phyloP scores from a whole-genome alignment of 2,113 vertebrate genomes.

The Rattus norvegicus region GRCr8 NC_086021.1:82719001-82719500 shows the following conservation, averaged over 20 bases:
- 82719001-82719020: neutral
- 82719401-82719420: neutral
- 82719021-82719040: neutral
- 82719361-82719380: neutral
- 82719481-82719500: neutral
- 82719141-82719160: slow-evolving; percentile 26
- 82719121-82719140: neutral
- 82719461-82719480: neutral
- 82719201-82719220: neutral
- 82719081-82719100: neutral
- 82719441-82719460: neutral
- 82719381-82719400: neutral
- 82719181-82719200: neutral
- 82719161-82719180: neutral
- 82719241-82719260: neutral
- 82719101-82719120: neutral
- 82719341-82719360: neutral
- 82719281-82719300: neutral
- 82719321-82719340: neutral
- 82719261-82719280: neutral
- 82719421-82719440: neutral
- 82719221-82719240: neutral
- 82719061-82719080: neutral
- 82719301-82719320: neutral
- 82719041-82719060: neutral